phyloP scores from a whole-genome alignment of 1,140 invertebrate genomes.

The Himalopsyche phryganea region DNA sequence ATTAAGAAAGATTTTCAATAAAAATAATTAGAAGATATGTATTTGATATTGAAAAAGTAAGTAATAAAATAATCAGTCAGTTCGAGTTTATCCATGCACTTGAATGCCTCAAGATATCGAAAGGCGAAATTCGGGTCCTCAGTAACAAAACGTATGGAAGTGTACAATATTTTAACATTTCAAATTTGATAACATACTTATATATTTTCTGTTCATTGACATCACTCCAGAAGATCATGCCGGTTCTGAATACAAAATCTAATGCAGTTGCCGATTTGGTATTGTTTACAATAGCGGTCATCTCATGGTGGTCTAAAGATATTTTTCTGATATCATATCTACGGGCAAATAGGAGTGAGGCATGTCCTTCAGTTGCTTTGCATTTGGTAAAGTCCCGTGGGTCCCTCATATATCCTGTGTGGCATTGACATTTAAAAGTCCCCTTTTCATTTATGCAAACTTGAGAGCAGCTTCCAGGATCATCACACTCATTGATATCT shows the following conservation, averaged over 20 bases:
- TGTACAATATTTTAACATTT: no score
- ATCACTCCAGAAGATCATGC: constrained; percentile 95
- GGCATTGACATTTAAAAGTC: constrained; percentile 89
- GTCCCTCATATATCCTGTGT: constrained; percentile 80
- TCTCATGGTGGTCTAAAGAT: constrained; percentile 83
- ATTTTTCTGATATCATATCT: constrained; percentile 87
- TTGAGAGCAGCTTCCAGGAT: constrained; percentile 88
- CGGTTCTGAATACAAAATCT: constrained; percentile 85
- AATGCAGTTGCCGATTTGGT: constrained; percentile 83
- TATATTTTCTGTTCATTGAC: constrained; percentile 85
- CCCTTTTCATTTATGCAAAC: constrained; percentile 88
- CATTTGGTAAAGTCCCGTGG: constrained; percentile 78
- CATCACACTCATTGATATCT: constrained; percentile 92
- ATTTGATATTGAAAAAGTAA: no score
- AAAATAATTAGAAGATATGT: no score
- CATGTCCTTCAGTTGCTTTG: constrained; percentile 83
- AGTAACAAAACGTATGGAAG: no score
- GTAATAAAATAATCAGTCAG: no score
- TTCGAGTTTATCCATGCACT: no score
- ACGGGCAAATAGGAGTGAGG: constrained; percentile 78
- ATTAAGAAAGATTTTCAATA: no score
- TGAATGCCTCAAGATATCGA: no score
- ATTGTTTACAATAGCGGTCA: constrained; percentile 83
- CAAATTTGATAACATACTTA: constrained; percentile 55
- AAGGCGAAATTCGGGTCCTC: no score